Evolutionary conservation across 2,113 vertebrate genomes (phyloP).

Genomic region (Barnardius zonarius): DNA sequence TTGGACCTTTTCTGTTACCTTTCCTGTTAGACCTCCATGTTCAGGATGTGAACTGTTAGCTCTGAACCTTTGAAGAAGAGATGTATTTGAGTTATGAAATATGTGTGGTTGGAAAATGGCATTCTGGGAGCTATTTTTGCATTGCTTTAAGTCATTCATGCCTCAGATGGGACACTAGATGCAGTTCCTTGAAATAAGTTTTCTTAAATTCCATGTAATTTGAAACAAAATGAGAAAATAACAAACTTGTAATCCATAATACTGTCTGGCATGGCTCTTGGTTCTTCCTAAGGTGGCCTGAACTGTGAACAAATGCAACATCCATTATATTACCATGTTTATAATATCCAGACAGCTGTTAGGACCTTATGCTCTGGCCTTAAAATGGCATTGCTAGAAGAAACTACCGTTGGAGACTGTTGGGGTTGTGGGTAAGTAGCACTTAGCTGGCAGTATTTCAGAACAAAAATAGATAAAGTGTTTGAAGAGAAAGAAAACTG

Average conservation of each 20-base stretch:
- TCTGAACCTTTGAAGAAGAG: neutral
- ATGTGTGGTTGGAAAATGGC: neutral
- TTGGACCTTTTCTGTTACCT: slow-evolving; percentile 11
- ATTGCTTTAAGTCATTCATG: neutral
- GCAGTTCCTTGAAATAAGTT: neutral
- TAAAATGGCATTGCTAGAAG: neutral
- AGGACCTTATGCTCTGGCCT: neutral
- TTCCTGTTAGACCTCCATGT: neutral
- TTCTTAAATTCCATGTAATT: neutral
- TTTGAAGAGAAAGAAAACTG: slow-evolving; percentile 43
- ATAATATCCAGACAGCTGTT: neutral
- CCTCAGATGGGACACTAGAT: neutral
- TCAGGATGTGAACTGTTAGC: neutral
- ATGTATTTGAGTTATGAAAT: neutral
- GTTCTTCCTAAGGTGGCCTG: neutral
- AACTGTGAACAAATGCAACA: neutral
- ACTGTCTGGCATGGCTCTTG: neutral
- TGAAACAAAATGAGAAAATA: neutral
- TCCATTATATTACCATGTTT: neutral
- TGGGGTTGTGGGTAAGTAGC: neutral
- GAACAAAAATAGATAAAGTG: slow-evolving; percentile 51
- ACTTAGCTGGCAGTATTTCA: neutral
- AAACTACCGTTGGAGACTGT: neutral
- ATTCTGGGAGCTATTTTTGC: neutral
- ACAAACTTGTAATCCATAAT: neutral